Evolutionary conservation across 2,113 vertebrate species (phyloP).

Genomic region (Dasyornis broadbenti): DNA sequence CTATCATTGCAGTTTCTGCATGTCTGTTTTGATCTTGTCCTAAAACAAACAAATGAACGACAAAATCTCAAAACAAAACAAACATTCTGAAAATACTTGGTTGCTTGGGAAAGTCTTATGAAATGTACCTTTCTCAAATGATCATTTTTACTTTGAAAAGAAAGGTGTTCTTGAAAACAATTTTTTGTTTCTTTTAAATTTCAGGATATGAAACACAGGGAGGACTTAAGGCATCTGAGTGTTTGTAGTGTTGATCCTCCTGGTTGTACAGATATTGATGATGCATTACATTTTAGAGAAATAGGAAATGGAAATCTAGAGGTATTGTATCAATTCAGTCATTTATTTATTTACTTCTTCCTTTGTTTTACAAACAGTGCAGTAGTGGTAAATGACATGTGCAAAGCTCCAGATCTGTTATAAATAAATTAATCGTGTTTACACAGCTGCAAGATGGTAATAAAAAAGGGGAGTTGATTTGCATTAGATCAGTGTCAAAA

Average conservation of each 20-base stretch:
- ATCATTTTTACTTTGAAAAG: background rate
- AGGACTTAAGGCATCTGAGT: slow-evolving; percentile 83
- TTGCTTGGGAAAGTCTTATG: background rate
- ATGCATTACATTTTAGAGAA: slow-evolving; percentile 88
- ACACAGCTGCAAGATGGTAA: background rate
- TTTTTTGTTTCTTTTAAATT: background rate
- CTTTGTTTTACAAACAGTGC: background rate
- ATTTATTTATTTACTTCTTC: background rate
- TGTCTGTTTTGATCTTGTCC: background rate
- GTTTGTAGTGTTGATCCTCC: slow-evolving; percentile 97
- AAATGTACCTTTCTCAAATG: background rate
- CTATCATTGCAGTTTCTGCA: background rate
- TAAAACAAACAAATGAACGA: background rate
- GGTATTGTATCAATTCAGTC: slow-evolving; percentile 50
- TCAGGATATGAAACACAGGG: slow-evolving; percentile 85
- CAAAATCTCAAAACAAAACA: background rate
- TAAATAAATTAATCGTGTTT: background rate
- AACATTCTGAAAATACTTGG: background rate
- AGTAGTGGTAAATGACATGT: background rate
- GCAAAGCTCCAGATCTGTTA: background rate
- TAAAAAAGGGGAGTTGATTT: background rate
- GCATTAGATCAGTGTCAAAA: background rate
- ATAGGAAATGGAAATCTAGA: slow-evolving; percentile 89
- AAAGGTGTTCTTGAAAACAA: background rate
- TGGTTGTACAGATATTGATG: slow-evolving; percentile 97